Percentiles rank a stretch among this genome's conserved stretches.
Evolutionary conservation across 2,888 invertebrate species (phyloP).

Genomic region (Heliconius aoede): DNA sequence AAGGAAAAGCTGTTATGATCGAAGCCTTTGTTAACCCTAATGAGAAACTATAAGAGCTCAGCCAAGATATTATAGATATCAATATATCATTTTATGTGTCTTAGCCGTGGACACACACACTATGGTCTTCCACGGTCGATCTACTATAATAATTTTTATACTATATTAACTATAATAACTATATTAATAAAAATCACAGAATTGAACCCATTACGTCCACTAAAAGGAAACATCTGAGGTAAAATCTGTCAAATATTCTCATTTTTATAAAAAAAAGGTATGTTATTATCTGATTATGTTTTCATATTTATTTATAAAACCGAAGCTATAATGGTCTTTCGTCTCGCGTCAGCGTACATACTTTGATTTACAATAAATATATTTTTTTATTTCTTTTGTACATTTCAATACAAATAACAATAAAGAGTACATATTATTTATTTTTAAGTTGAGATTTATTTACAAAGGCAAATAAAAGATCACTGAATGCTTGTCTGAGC

Average conservation of each 20-base stretch:
- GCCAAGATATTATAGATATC: no score
- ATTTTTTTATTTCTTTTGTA: slow-evolving; percentile 10
- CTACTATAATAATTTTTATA: no score
- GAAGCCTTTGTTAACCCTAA: no score
- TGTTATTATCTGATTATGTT: slow-evolving; percentile 2
- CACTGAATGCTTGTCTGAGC: background rate
- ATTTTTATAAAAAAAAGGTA: background rate
- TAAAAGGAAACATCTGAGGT: no score
- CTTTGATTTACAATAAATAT: slow-evolving; percentile 16
- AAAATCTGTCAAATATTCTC: background rate
- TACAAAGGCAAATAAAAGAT: slow-evolving; percentile 8
- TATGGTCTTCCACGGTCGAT: no score
- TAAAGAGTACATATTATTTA: slow-evolving; percentile 1
- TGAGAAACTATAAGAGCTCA: no score
- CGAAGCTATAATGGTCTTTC: slow-evolving; percentile 18
- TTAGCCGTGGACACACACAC: no score
- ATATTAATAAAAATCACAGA: no score
- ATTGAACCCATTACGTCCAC: no score
- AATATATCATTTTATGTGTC: no score
- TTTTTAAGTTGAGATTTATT: slow-evolving; percentile 16
- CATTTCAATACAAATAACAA: slow-evolving; percentile 10
- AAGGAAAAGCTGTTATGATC: no score
- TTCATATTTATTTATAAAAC: slow-evolving; percentile 17
- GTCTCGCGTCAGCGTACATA: slow-evolving; percentile 2
- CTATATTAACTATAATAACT: no score